A percentile compares a stretch with the other conserved stretches of the same genome.
Evolutionary conservation across 2,797 vertebrate species (phyloP).

Genomic region (Sphenodon punctatus): DNA sequence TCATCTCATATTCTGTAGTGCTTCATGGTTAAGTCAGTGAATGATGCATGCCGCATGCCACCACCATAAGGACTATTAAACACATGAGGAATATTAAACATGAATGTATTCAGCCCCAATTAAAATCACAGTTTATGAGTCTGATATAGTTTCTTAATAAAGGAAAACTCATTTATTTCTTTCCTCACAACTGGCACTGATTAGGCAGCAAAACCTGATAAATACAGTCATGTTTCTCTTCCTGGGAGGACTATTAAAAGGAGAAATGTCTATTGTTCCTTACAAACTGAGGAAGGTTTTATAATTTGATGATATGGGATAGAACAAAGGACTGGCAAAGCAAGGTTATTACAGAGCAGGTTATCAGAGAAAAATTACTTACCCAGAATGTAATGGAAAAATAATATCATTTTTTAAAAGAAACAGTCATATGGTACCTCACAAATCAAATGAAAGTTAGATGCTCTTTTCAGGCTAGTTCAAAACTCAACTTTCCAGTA

Average conservation of each 20-base stretch:
- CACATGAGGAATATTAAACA: constrained; percentile 42
- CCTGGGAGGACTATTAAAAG: neutral
- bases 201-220: neutral
- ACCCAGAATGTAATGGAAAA: constrained; percentile 14
- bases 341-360: constrained; percentile 50
- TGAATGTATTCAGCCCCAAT: constrained; percentile 40
- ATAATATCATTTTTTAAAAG: constrained; percentile 38
- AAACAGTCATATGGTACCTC: neutral
- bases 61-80: neutral
- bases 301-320: constrained; percentile 2
- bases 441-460: neutral
- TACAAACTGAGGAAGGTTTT: constrained; percentile 47
- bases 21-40: neutral
- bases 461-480: neutral
- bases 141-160: constrained; percentile 5
- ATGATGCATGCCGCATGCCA: neutral
- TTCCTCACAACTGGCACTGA: neutral
- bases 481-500: neutral
- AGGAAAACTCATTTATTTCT: constrained; percentile 37
- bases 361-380: constrained; percentile 28
- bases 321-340: constrained; percentile 40
- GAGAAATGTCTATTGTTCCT: constrained; percentile 16
- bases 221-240: neutral
- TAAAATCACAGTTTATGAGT: constrained; percentile 50
- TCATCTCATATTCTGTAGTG: neutral